Evolutionary conservation across 2,888 invertebrate species (phyloP).

Genomic region (Incurvaria masculella): DNA sequence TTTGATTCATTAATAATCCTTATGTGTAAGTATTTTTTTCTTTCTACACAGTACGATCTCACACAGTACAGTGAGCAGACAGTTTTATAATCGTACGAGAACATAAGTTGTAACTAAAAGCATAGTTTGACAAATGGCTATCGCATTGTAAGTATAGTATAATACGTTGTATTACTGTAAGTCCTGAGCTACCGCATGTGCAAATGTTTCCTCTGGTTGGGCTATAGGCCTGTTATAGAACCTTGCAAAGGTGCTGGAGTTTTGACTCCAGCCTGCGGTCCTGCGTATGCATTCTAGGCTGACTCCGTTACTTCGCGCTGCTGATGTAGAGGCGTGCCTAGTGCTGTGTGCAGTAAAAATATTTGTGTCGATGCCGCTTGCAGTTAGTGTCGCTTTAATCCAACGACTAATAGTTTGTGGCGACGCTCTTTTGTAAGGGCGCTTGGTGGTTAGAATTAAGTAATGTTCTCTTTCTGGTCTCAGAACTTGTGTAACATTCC

Average conservation of each 20-base stretch:
- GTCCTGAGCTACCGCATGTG: too few species aligned
- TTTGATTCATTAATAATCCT: too few species aligned
- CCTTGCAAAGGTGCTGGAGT: slow-evolving; percentile 10
- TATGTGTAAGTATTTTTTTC: too few species aligned
- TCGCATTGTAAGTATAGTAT: too few species aligned
- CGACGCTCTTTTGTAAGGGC: neutral
- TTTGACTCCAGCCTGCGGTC: slow-evolving; percentile 2
- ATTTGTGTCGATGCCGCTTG: slow-evolving; percentile 2
- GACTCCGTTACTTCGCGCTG: neutral
- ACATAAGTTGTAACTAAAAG: too few species aligned
- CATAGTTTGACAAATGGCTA: too few species aligned
- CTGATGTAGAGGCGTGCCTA: slow-evolving; percentile 1
- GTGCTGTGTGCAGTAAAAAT: slow-evolving; percentile 1
- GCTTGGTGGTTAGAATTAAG: slow-evolving; percentile 1
- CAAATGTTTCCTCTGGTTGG: too few species aligned
- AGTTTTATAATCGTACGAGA: too few species aligned
- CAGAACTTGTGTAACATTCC: neutral
- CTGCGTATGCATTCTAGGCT: neutral
- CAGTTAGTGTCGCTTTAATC: neutral
- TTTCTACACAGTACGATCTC: too few species aligned
- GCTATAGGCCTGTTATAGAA: slow-evolving; percentile 9
- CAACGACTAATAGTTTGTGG: neutral
- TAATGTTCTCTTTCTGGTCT: neutral
- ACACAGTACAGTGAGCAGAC: too few species aligned
- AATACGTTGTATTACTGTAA: too few species aligned